Conservation (phyloP, 2,888 invertebrate genomes). For the Acholoe squamosa region DNA sequence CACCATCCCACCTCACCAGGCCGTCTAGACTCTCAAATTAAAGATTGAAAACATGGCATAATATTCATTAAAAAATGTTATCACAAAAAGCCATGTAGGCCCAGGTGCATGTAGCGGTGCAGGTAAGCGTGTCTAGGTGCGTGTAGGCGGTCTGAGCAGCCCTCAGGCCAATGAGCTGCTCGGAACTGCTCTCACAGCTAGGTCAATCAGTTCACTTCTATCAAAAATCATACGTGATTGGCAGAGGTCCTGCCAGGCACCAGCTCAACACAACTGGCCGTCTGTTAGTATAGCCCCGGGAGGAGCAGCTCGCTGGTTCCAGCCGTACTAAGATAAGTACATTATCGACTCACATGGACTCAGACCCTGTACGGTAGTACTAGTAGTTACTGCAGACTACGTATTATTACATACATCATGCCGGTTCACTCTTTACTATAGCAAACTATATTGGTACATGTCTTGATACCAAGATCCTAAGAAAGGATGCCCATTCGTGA, state of each 20-base stretch:
- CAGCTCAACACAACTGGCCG: neutral
- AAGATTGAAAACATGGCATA: constrained; percentile 4
- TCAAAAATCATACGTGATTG: neutral
- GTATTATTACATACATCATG: no score
- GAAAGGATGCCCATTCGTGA: no score
- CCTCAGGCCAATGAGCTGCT: neutral
- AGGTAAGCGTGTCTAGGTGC: neutral
- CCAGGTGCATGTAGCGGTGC: no score
- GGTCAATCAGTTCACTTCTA: constrained; percentile 20
- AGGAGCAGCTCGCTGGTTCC: neutral
- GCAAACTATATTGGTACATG: no score
- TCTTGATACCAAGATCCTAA: no score
- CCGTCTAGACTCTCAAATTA: neutral
- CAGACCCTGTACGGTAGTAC: no score
- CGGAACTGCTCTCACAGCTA: neutral
- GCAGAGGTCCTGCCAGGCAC: neutral
- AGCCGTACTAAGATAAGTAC: neutral
- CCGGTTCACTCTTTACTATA: no score
- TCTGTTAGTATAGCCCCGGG: neutral
- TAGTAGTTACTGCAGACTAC: no score
- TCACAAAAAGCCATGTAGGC: no score
- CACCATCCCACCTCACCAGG: neutral
- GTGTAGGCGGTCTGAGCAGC: neutral
- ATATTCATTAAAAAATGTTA: no score
- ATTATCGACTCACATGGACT: neutral